Base-by-base conservation (phyloP, 2,888 invertebrate genomes). In the Diogma glabrata region DNA sequence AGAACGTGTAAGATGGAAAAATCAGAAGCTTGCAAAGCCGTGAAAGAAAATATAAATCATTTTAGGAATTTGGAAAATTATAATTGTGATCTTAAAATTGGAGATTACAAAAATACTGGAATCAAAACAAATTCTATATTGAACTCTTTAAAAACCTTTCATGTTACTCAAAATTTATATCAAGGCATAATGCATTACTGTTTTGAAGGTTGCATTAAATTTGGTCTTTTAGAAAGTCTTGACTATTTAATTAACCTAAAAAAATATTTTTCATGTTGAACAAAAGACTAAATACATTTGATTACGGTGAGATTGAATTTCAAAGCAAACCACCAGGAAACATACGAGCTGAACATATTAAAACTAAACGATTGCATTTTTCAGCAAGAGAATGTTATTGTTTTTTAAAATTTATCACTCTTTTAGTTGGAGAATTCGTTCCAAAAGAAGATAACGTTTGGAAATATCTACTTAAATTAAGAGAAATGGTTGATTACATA, bases 181-280 rank as follows among this genome's bases (percentile, higher is more conserved):
- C 52, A 49, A 45, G 55, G 53, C 49, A 49, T 53, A 51, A 55
- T 54, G 55, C 51, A 55, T 19, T 53, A 54, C 51, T 6, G 52
- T 8, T 54, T 48, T 26, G 43, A 51, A 47, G 54, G 53, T 2
- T 50, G 53, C 30, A 53, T 53, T 9, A 53, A 46, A 50, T 53
- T 48, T 33, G 48, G 50, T 49, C 22, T 51, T 12, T 48, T 40
- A 17, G 17, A 30, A 6, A n/a, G 8, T 7, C 16, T 49, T 16
- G 12, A 28, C 33, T 30, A 28, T 49, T 46, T 51, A 50, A 45
- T 53, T 47, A 47, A n/a, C n/a, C n/a, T n/a, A n/a, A n/a, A n/a
- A n/a, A n/a, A n/a, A n/a, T n/a, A n/a, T n/a, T n/a, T n/a, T n/a
- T n/a, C n/a, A n/a, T n/a, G 24, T 43, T 54, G 43, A 54, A 54